Conservation (phyloP, 2,797 vertebrate species). For the Pampus argenteus region DNA sequence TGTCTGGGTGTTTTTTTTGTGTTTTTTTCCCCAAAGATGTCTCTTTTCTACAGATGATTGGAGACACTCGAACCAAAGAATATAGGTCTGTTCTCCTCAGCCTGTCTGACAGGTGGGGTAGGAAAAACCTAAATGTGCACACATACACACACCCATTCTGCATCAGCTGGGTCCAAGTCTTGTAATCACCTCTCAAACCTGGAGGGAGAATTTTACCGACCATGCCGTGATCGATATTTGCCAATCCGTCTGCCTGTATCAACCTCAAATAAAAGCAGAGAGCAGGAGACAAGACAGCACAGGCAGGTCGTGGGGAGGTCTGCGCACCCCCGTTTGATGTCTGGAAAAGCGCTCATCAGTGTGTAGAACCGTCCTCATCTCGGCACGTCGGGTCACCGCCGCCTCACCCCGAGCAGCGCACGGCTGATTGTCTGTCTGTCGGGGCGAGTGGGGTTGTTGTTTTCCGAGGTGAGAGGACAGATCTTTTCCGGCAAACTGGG, state of each 20-base stretch:
- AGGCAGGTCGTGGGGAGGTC: slow-evolving; percentile 77
- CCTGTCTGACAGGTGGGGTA: slow-evolving; percentile 65
- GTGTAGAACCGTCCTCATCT: slow-evolving; percentile 71
- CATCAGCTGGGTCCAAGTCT: slow-evolving; percentile 76
- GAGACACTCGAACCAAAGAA: slow-evolving; percentile 70
- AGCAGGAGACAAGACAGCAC: slow-evolving; percentile 70
- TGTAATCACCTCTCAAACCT: slow-evolving; percentile 83
- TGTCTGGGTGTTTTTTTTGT: slow-evolving; percentile 40
- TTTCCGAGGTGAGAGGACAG: slow-evolving; percentile 65
- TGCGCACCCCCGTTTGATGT: slow-evolving; percentile 80
- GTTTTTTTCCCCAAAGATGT: slow-evolving; percentile 59
- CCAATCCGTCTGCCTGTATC: slow-evolving; percentile 77
- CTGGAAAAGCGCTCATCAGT: slow-evolving; percentile 83
- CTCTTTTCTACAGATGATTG: slow-evolving; percentile 71
- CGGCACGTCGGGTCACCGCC: slow-evolving; percentile 77
- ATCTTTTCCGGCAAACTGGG: slow-evolving; percentile 68
- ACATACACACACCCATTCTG: slow-evolving; percentile 53
- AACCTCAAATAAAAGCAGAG: slow-evolving; percentile 79
- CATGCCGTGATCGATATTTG: slow-evolving; percentile 85
- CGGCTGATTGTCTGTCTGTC: slow-evolving; percentile 82
- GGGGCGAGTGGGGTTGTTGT: slow-evolving; percentile 70
- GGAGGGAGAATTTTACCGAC: slow-evolving; percentile 79
- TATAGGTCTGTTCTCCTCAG: slow-evolving; percentile 51
- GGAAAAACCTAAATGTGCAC: slow-evolving; percentile 63
- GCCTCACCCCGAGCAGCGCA: slow-evolving; percentile 73